Evolutionary conservation across 2,888 invertebrate genomes (phyloP), one percentile per base, ranked within the genome.

Genomic region (Patella pellucida): DNA sequence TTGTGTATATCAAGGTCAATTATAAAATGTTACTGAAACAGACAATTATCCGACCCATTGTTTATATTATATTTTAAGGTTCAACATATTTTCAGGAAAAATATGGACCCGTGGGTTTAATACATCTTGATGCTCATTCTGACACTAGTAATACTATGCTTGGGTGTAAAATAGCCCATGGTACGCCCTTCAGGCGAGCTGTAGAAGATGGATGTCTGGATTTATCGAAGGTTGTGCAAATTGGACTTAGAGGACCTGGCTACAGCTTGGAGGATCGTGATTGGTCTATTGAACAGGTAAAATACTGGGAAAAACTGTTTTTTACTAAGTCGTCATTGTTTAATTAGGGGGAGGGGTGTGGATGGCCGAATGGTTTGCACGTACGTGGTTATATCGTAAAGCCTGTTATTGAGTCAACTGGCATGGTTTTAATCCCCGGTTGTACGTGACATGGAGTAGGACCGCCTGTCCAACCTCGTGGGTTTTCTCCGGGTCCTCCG

Each of bases 81-180:
- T 23, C 5, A n/a, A 12, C 27, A 1, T 62, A 15, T 52, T 73
- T 73, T 15, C 76, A 90, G 90, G 89, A 89, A 73, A 89, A 87
- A 62, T 83, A 90, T 81, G 91, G 91, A 0, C 87, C 90, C 0
- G 89, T 91, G 12, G 90, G 90, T 11, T 79, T 91, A 78, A 83
- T 91, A 5, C 91, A 91, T 75, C 83, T 91, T 0, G 91, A 91
- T 79, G 91, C 91, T 41, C 91, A 91, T 80, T 78, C 85, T 2
- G 91, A 91, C 78, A 87, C 88, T 0, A 85, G 81, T 52, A 90
- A 91, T 73, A 76, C 78, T 1, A 88, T 89, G 88, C 79, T 86
- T 41, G 88, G 87, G 0, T 88, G 87, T 73, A 85, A 85, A 81
- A 88, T 91, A 19, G 86, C 88, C 1, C 91, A 91, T 75, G 90